These are phyloP conservation scores for Crossoptilon crossoptilon DNA, from an alignment of 2,797 vertebrate genomes.

Conservation along the genomic window DNA sequence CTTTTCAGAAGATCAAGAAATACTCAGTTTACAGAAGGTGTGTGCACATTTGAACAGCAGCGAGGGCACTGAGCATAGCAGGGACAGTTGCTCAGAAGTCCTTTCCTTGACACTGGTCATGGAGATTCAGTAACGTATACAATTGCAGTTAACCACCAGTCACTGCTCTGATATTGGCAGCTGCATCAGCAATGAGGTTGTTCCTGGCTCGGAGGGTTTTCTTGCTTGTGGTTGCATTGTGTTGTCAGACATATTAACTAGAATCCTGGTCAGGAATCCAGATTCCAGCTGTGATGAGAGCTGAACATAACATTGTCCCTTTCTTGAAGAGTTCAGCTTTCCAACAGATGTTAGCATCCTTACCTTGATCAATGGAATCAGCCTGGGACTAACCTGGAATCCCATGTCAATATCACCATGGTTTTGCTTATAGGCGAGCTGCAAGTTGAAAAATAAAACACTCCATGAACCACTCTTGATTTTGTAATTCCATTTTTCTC, in stretches of 20 bases:
- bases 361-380: neutral
- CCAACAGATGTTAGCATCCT: neutral
- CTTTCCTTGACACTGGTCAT: neutral
- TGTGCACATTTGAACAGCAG: neutral
- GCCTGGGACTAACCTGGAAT: neutral
- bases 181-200: neutral
- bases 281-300: neutral
- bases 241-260: neutral
- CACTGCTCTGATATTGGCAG: neutral
- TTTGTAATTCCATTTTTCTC: neutral
- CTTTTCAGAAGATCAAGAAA: neutral
- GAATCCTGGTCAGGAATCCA: neutral
- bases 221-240: neutral
- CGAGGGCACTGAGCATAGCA: neutral
- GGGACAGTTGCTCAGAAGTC: neutral
- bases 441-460: neutral
- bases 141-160: neutral
- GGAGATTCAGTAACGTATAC: neutral
- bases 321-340: neutral
- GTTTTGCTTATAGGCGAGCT: neutral
- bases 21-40: neutral
- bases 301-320: neutral
- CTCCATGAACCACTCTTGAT: neutral
- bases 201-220: neutral
- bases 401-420: neutral